Percentiles rank a stretch among this genome's conserved stretches.
phyloP scores from a whole-genome alignment of 2,113 vertebrate genomes.

The Bujurquina vittata region DNA sequence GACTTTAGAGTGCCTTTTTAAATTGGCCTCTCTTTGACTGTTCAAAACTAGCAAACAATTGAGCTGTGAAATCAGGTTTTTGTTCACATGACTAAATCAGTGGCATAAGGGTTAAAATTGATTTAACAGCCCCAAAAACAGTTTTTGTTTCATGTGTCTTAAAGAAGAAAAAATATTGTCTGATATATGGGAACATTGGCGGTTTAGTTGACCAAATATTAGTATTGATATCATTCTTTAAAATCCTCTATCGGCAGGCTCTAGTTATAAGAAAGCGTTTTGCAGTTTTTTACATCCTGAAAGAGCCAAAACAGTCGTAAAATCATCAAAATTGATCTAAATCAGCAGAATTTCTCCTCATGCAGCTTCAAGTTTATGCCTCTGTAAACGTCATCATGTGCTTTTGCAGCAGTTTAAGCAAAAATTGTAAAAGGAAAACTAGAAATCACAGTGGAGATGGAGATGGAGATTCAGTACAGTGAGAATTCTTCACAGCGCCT shows the following conservation, averaged over 20 bases:
- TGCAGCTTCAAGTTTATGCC: background rate
- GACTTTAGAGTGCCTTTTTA: background rate
- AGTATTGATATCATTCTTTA: background rate
- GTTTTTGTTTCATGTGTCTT: background rate
- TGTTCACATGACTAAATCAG: background rate
- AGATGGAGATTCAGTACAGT: slow-evolving; percentile 18
- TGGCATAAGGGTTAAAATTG: background rate
- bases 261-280: background rate
- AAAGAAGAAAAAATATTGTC: background rate
- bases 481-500: background rate
- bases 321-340: background rate
- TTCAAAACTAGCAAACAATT: slow-evolving; percentile 15
- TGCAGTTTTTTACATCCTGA: background rate
- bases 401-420: background rate
- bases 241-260: background rate
- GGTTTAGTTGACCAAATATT: background rate
- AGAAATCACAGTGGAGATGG: background rate
- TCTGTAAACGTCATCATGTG: background rate
- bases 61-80: slow-evolving; percentile 20
- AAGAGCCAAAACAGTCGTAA: too few species aligned
- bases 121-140: background rate
- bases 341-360: background rate
- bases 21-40: slow-evolving; percentile 16
- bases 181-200: background rate
- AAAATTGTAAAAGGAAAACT: background rate